Evolutionary conservation across 2,113 vertebrate genomes (phyloP), one percentile per base, ranked within the genome.

Genomic region (Labrus mixtus): DNA sequence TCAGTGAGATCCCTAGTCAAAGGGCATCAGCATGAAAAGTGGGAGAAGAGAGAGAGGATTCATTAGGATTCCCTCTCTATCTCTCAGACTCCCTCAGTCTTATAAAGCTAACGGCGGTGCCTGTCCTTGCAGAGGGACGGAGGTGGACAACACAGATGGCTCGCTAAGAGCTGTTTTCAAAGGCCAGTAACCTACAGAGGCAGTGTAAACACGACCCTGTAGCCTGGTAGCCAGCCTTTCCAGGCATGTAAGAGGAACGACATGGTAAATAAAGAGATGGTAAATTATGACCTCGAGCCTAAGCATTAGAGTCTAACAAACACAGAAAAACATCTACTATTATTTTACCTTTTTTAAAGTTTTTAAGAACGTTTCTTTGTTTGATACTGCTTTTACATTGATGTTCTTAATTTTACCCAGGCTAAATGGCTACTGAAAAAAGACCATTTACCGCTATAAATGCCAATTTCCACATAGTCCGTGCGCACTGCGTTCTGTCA

Each of bases 111-210:
- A 23, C 51, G 29, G 29, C 29, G 29, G 29, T 8, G 19, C 43
- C 62, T 73, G 66, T 41, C 71, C 43, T 62, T 16, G 10, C 66
- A 64, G 57, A 60, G 22, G 46, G 33, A 63, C 9, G 16, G 37
- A 65, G 41, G 10, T 15, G 77, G 43, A 65, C 20, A n/a, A 63
- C 84, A 81, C 79, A 74, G 62, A 73, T 72, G 72, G 65, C 51
- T 57, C 0, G 23, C 33, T 48, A 4, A 46, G 39, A 72, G 62
- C 39, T 55, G 41, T 25, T 65, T 22, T 59, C 3, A 63, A 57
- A 70, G 20, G 53, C 22, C 20, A 62, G 17, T 55, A 57, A 41
- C 55, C 60, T 48, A 56, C 68, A 59, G 63, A 68, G 50, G 15
- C 59, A 50, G 43, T 20, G 76, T 61, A 81, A 43, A 84, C 68